These are phyloP conservation scores for Halcyon smyrnensis DNA, from an alignment of 2,797 vertebrate genomes.

Conservation along the genomic window DNA sequence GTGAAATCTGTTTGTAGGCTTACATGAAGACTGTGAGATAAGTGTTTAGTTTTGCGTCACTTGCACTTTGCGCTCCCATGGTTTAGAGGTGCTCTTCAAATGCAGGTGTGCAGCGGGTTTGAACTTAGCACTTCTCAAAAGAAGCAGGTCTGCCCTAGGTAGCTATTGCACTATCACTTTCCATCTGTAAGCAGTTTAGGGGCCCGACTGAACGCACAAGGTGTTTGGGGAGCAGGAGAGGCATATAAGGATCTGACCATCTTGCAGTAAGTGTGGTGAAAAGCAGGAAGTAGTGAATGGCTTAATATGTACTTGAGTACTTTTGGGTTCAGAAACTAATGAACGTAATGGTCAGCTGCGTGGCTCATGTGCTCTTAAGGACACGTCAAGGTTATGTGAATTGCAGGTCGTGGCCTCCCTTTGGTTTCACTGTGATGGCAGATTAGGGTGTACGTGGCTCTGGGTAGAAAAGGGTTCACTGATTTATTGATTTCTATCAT, in stretches of 20 bases:
- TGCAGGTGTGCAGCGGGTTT: neutral
- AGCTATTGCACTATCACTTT: neutral
- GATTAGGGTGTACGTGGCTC: neutral
- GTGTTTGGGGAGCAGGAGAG: neutral
- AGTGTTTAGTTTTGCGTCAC: neutral
- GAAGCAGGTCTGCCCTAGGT: neutral
- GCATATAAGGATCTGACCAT: neutral
- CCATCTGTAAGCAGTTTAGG: neutral
- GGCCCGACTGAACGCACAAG: neutral
- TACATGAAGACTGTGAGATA: neutral
- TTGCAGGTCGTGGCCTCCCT: neutral
- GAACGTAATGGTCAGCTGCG: neutral
- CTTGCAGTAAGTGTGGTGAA: neutral
- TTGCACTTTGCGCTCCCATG: neutral
- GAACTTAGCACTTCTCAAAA: neutral
- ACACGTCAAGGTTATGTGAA: neutral
- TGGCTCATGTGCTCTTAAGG: neutral
- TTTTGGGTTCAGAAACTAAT: neutral
- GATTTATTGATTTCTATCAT: neutral
- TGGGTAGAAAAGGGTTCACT: neutral
- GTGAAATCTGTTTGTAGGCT: neutral
- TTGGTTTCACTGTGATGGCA: neutral
- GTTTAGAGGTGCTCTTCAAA: neutral
- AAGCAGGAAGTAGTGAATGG: neutral
- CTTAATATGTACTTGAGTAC: neutral